phyloP scores from a whole-genome alignment of 2,797 vertebrate genomes.

The Acanthurus lineatus region DNA sequence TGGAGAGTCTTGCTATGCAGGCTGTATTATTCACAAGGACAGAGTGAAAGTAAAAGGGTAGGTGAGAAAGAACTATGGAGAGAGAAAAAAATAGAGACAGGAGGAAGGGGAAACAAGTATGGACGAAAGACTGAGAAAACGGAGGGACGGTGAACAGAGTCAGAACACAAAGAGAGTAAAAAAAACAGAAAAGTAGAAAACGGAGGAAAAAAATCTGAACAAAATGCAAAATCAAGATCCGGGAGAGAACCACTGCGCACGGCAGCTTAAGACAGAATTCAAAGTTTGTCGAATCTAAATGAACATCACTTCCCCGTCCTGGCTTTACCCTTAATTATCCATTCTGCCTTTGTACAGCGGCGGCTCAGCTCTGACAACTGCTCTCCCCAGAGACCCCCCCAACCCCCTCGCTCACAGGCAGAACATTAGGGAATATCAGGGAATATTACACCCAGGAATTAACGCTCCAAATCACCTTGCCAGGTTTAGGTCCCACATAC shows the following conservation, averaged over 20 bases:
- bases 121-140: slow-evolving; percentile 49
- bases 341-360: slow-evolving; percentile 82
- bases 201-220: slow-evolving; percentile 33
- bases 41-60: slow-evolving; percentile 55
- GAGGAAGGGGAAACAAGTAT: slow-evolving; percentile 16
- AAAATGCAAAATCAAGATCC: slow-evolving; percentile 68
- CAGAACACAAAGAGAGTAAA: not conserved
- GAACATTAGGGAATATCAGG: slow-evolving; percentile 86
- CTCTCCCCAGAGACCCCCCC: slow-evolving; percentile 76
- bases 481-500: slow-evolving; percentile 78
- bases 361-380: slow-evolving; percentile 83
- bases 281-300: slow-evolving; percentile 85
- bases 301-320: slow-evolving; percentile 75
- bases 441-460: slow-evolving; percentile 89
- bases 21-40: slow-evolving; percentile 73
- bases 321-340: slow-evolving; percentile 84
- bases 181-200: slow-evolving; percentile 7
- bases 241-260: slow-evolving; percentile 52
- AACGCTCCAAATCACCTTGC: slow-evolving; percentile 86
- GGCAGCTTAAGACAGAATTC: slow-evolving; percentile 68
- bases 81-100: slow-evolving; percentile 32
- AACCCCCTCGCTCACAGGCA: slow-evolving; percentile 52
- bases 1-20: slow-evolving; percentile 37
- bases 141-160: slow-evolving; percentile 9
- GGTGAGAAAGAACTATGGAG: slow-evolving; percentile 43